Evolutionary conservation across 1,140 invertebrate species (phyloP), one percentile per base, ranked within the genome.

Genomic region (Hyposmocoma kahamanoa): DNA sequence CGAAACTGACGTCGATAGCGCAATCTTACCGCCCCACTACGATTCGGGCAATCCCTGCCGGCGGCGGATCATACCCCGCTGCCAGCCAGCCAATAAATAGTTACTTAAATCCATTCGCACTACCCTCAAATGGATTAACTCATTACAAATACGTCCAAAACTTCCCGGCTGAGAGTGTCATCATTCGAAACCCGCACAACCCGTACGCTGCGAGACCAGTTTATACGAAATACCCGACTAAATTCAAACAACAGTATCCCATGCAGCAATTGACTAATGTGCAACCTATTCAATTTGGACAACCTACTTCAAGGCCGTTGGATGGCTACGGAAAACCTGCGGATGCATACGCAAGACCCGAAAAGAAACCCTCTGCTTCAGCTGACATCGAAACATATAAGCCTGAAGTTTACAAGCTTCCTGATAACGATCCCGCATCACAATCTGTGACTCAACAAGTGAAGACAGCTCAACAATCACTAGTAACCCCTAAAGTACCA

Each of bases 21-120:
- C 86, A 87, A 28, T 74, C 77, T 0, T 87, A 87, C 52, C 74
- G 78, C 17, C 77, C 86, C 0, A 85, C 82, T 2, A 85, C 80
- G 9, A 50, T 70, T 4, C 46, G 82, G 11, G 79, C 80, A 0
- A 57, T 83, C 6, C 64, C 67, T 2, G 59, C 67, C 4, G 48
- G 13, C 13, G 8, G 68, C 0, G 63, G 59, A 17, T 56, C 66
- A 1, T 47, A 52, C 10, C 59, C 59, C 4, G 52, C 70, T 3
- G 50, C 55, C 0, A 81, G 82, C 44, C 79, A 86, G 53, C 84
- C 86, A 0, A 75, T 87, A 26, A 87, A 81, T 32, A 73, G 77
- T 1, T 87, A 87, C 47, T 59, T 81, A 36, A 87, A 87, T 30
- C 86, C 83, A 2, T 87, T 85, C 51, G 53, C 71, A 0, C 41